Conservation (phyloP, 2,797 vertebrate species). For the Helicolenus hilgendorfi region DNA sequence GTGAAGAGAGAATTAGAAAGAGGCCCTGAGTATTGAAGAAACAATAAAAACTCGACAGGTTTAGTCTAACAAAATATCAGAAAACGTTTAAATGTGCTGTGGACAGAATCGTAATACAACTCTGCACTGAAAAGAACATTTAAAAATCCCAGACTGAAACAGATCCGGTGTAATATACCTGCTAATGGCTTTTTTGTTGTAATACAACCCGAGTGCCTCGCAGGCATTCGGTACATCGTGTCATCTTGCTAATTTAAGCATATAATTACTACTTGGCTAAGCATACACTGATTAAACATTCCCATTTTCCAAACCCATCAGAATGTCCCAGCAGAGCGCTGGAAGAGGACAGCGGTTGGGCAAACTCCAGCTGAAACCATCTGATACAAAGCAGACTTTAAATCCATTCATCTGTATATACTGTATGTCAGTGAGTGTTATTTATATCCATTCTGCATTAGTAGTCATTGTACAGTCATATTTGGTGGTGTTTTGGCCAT, state of each 20-base stretch:
- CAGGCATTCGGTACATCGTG: slow-evolving; percentile 37
- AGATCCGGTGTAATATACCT: background rate
- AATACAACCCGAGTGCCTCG: slow-evolving; percentile 39
- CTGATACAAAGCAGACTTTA: slow-evolving; percentile 1
- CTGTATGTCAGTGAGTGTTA: background rate
- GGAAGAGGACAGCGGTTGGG: slow-evolving; percentile 10
- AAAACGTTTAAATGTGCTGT: slow-evolving; percentile 7
- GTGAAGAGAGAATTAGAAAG: background rate
- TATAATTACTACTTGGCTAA: slow-evolving; percentile 46
- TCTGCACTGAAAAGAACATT: slow-evolving; percentile 24
- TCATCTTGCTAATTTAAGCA: slow-evolving; percentile 53
- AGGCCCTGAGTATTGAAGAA: background rate
- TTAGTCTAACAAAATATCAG: slow-evolving; percentile 24
- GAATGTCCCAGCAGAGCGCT: slow-evolving; percentile 17
- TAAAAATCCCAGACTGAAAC: slow-evolving; percentile 31
- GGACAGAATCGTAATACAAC: slow-evolving; percentile 19
- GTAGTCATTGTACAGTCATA: background rate
- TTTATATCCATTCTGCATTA: background rate
- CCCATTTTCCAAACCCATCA: slow-evolving; percentile 48
- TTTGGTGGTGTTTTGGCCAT: background rate
- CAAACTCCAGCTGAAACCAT: slow-evolving; percentile 18
- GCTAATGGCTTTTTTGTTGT: slow-evolving; percentile 45
- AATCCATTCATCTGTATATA: background rate
- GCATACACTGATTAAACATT: slow-evolving; percentile 46
- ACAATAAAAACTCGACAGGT: background rate